Conservation (phyloP, 2,113 vertebrate genomes). For the Synchiropus splendidus region DNA sequence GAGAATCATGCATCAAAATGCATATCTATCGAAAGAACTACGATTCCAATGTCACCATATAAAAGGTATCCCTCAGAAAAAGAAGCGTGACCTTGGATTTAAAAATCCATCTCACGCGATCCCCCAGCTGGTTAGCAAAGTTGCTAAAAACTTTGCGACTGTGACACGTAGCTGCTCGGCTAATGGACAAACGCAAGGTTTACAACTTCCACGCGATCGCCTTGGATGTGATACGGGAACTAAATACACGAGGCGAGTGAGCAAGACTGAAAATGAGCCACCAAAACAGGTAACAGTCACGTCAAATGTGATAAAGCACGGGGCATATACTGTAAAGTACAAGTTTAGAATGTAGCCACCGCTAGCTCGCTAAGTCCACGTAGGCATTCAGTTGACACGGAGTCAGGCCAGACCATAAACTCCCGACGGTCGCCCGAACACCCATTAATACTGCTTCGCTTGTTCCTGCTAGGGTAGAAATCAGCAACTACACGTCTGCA, state of each 20-base stretch:
- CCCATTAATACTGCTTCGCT: neutral
- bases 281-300: neutral
- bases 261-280: neutral
- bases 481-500: too few relatives aligned
- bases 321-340: conserved; percentile 11
- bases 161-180: conserved; percentile 70
- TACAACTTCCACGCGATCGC: conserved; percentile 24
- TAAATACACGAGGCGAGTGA: neutral
- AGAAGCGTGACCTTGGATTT: too few relatives aligned
- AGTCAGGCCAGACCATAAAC: conserved; percentile 53
- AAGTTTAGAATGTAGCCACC: conserved; percentile 13
- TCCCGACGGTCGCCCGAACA: neutral
- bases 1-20: too few relatives aligned
- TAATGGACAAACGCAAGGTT: conserved; percentile 24
- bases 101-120: neutral
- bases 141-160: conserved; percentile 61
- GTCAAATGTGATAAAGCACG: neutral
- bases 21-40: neutral
- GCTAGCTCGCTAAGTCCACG: conserved; percentile 67
- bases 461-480: too few relatives aligned
- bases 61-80: neutral
- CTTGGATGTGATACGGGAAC: neutral
- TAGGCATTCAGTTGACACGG: conserved; percentile 70
- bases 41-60: neutral
- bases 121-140: conserved; percentile 47